Conservation (phyloP, 35 echinoderm and acorn worm species). For the Apostichopus californicus region DNA sequence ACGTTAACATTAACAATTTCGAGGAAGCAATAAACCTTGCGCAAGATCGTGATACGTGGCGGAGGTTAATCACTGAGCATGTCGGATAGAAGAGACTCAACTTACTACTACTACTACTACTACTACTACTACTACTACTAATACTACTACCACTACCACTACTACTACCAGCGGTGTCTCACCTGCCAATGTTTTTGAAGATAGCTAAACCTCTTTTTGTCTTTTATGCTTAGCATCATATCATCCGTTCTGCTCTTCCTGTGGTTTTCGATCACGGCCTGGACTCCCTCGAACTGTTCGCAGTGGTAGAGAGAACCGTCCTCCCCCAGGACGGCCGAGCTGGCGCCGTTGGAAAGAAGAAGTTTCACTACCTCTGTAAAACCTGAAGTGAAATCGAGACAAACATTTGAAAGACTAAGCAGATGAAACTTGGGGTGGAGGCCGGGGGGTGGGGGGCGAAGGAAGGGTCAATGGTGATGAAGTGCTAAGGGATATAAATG, state of each 20-base stretch:
- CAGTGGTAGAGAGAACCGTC: slow-evolving; percentile 81
- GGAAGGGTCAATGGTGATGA: too few relatives aligned
- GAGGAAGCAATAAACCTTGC: too few relatives aligned
- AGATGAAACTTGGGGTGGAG: too few relatives aligned
- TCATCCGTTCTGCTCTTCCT: slow-evolving; percentile 68
- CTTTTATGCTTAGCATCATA: slow-evolving; percentile 84
- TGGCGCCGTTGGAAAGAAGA: slow-evolving; percentile 76
- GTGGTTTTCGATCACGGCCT: slow-evolving; percentile 86
- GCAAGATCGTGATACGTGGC: too few relatives aligned
- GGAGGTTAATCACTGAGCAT: too few relatives aligned
- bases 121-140: neutral
- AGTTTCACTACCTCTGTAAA: slow-evolving; percentile 81
- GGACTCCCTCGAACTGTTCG: slow-evolving; percentile 87
- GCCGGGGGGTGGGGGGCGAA: too few relatives aligned
- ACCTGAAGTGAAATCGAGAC: slow-evolving; percentile 48
- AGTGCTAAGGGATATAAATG: too few relatives aligned
- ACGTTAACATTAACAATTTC: too few relatives aligned
- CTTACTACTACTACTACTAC: too few relatives aligned
- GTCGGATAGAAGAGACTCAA: too few relatives aligned
- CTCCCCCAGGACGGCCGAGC: slow-evolving; percentile 79
- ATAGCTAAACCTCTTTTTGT: slow-evolving; percentile 70
- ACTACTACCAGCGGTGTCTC: neutral
- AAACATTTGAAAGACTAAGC: too few relatives aligned
- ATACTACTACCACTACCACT: too few relatives aligned
- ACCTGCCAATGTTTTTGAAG: slow-evolving; percentile 97